Evolutionary conservation across 2,797 vertebrate genomes (phyloP).

Genomic region (Pelochelys cantorii): DNA sequence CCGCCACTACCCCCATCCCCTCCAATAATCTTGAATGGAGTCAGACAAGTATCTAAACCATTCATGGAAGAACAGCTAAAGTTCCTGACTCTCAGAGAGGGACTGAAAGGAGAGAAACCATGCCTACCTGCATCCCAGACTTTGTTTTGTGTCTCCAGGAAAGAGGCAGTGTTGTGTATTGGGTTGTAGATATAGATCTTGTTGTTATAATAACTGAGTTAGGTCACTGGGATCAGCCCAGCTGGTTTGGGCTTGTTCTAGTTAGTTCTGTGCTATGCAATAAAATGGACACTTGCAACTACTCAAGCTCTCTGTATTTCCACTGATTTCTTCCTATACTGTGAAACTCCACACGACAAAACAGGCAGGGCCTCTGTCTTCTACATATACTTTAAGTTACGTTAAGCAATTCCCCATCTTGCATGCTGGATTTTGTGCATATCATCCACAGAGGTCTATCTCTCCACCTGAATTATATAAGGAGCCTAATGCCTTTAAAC

Average conservation of each 20-base stretch:
- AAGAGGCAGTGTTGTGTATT: background rate
- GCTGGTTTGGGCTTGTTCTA: too few species aligned
- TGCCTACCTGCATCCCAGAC: background rate
- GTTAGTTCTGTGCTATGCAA: too few species aligned
- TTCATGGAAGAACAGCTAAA: background rate
- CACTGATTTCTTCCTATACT: too few species aligned
- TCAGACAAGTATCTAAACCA: background rate
- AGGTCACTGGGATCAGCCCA: too few species aligned
- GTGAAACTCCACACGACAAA: too few species aligned
- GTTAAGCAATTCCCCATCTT: background rate
- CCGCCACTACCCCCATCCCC: background rate
- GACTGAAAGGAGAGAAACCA: background rate
- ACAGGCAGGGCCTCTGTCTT: background rate
- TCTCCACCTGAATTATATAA: background rate
- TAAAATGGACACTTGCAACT: too few species aligned
- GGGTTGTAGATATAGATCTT: too few species aligned
- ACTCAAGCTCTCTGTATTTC: too few species aligned
- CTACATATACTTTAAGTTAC: background rate
- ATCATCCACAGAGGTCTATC: background rate
- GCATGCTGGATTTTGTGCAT: background rate
- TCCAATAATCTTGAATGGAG: background rate
- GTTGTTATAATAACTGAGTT: too few species aligned
- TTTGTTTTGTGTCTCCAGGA: background rate
- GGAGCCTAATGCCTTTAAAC: background rate
- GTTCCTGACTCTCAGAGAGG: background rate